Base-by-base conservation (phyloP, 2,888 invertebrate genomes). In the Ligdia adustata region DNA sequence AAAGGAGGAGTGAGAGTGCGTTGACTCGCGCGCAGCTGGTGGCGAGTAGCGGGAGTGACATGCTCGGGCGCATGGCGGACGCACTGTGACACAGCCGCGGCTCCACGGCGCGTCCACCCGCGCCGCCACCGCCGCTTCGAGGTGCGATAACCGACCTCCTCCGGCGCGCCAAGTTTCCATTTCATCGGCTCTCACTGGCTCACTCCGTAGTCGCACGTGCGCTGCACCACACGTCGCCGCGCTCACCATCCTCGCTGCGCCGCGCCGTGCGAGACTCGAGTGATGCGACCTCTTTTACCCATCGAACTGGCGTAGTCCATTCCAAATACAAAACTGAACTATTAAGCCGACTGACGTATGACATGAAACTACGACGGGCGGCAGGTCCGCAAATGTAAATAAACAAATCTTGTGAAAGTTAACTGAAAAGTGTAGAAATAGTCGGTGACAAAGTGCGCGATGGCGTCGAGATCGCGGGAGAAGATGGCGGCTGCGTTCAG, bases 401-500 rank as follows among this genome's bases (percentile, higher is more conserved):
- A 60, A 66, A 65, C 57, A 68, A 56, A 65, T 52, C 56, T 57
- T 66, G 72, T 72, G 66, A 68, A 69, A 69, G 57, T 69, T 59
- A 56, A 65, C 59, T 66, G 51, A 57, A 66, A 66, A 64, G 72
- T 51, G 65, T 57, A 52, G 55, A 62, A 69, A 55, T 65, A 66
- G 74, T 73, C 75, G 67, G 56, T 62, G 57, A 66, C 62, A 66
- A 61, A 72, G 80, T 79, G 77, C 64, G 89, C 81, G 67, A 95
- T 95, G 95, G 93, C 94, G 69, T 94, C 95, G 60, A 92, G 95
- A 60, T 94, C 95, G 18, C 95, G 95, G 81, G 95, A 96, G 74
- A 95, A 95, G 90, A 94, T 96, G 53, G 93, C 95, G 15, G 94
- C 95, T 14, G 95, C 95, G 37, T 94, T 96, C 82, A 92, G 94